Evolutionary conservation across 2,888 invertebrate species (phyloP).

Genomic region (Metopia argyrocephala): DNA sequence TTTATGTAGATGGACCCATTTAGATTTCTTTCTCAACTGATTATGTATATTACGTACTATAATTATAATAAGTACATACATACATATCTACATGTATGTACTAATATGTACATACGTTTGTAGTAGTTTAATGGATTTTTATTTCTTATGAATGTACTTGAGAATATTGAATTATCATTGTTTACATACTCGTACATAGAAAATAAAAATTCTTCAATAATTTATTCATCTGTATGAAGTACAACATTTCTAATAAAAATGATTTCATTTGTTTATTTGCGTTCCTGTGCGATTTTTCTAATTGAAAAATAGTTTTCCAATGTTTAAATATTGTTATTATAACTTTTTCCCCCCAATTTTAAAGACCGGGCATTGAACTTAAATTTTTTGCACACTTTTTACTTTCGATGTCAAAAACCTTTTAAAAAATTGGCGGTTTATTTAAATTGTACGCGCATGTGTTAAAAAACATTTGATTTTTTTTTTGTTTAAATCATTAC

Average conservation of each 20-base stretch:
- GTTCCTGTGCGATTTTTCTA: slow-evolving; percentile 17
- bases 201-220: background rate
- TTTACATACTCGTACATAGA: background rate
- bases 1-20: slow-evolving; percentile 2
- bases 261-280: background rate
- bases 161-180: slow-evolving; percentile 10
- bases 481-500: too few relatives aligned
- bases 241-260: background rate
- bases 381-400: background rate
- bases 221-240: too few relatives aligned
- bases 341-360: background rate
- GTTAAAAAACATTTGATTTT: too few relatives aligned
- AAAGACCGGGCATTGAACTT: slow-evolving; percentile 50
- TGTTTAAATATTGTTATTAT: slow-evolving; percentile 5
- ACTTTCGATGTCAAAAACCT: slow-evolving; percentile 6
- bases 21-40: background rate
- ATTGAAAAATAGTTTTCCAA: slow-evolving; percentile 4
- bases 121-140: background rate
- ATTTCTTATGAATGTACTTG: slow-evolving; percentile 12
- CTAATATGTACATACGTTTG: background rate
- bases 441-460: background rate
- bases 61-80: background rate
- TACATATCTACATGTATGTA: too few relatives aligned
- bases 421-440: background rate
- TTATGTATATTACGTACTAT: background rate